Evolutionary conservation across 2,888 invertebrate species (phyloP).

Genomic region (Acheta domesticus): DNA sequence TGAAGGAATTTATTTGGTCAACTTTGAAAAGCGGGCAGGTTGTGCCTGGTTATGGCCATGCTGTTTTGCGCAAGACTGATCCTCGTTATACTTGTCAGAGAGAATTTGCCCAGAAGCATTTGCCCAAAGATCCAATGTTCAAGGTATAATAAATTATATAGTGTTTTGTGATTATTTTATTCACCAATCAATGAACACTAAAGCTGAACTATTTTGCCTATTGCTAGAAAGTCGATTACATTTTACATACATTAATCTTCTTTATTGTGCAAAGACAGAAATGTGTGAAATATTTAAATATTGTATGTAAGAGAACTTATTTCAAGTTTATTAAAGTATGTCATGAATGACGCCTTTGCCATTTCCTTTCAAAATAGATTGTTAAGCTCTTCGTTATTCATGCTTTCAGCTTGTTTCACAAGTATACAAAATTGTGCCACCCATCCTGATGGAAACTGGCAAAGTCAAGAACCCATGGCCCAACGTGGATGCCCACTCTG

Average conservation of each 20-base stretch:
- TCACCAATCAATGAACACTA: no score
- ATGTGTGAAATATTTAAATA: not conserved
- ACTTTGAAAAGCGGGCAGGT: slow-evolving; percentile 93
- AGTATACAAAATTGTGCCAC: slow-evolving; percentile 89
- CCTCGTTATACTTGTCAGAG: slow-evolving; percentile 89
- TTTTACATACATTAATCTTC: not conserved
- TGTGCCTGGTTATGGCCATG: slow-evolving; percentile 96
- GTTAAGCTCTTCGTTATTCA: no score
- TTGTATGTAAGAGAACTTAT: not conserved
- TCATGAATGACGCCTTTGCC: no score
- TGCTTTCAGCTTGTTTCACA: slow-evolving; percentile 71
- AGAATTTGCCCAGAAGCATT: slow-evolving; percentile 89
- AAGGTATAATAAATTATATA: slow-evolving; percentile 51
- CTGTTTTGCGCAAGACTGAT: slow-evolving; percentile 92
- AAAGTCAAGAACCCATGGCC: slow-evolving; percentile 99
- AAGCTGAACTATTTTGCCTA: no score
- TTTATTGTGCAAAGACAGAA: not conserved
- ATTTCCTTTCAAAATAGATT: no score
- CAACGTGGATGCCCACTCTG: slow-evolving; percentile 96
- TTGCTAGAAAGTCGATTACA: no score
- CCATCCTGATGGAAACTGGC: slow-evolving; percentile 85
- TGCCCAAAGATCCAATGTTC: slow-evolving; percentile 89
- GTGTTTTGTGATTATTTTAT: no score
- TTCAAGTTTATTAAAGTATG: no score
- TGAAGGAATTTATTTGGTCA: slow-evolving; percentile 97